These are phyloP conservation scores for Quadroppia sp. DNA, from an alignment of 2,888 invertebrate genomes.

Conservation along the genomic window DNA sequence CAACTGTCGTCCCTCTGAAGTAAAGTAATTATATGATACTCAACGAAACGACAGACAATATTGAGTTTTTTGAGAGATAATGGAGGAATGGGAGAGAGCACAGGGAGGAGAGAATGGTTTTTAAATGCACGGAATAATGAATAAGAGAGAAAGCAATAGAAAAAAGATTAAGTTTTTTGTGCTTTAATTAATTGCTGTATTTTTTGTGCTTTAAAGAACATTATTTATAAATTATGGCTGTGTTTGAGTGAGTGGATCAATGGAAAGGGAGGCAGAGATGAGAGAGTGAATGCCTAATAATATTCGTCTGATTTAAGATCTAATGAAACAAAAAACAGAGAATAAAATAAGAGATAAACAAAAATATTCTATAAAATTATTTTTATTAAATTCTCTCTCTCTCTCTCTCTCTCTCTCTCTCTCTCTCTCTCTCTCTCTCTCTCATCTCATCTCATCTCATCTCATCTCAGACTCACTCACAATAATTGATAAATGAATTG, in stretches of 20 bases:
- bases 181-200: constrained; percentile 22
- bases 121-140: neutral
- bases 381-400: too few species aligned
- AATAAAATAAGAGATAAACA: neutral
- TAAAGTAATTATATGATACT: constrained; percentile 3
- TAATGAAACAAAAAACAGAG: neutral
- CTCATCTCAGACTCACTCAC: too few species aligned
- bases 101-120: neutral
- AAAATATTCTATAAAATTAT: too few species aligned
- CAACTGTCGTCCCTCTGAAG: neutral
- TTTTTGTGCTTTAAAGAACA: constrained; percentile 33
- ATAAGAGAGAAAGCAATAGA: constrained; percentile 9
- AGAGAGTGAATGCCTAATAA: neutral
- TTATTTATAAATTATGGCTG: constrained; percentile 32
- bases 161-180: constrained; percentile 32
- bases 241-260: neutral
- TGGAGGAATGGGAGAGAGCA: neutral
- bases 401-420: too few species aligned
- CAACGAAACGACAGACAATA: constrained; percentile 30
- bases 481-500: neutral
- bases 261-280: neutral
- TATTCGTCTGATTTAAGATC: constrained; percentile 12
- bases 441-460: too few species aligned
- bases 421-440: too few species aligned
- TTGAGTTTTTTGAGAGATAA: constrained; percentile 9